Conservation (phyloP, 1,140 invertebrate genomes). For the Paraescarpia echinospica region DNA sequence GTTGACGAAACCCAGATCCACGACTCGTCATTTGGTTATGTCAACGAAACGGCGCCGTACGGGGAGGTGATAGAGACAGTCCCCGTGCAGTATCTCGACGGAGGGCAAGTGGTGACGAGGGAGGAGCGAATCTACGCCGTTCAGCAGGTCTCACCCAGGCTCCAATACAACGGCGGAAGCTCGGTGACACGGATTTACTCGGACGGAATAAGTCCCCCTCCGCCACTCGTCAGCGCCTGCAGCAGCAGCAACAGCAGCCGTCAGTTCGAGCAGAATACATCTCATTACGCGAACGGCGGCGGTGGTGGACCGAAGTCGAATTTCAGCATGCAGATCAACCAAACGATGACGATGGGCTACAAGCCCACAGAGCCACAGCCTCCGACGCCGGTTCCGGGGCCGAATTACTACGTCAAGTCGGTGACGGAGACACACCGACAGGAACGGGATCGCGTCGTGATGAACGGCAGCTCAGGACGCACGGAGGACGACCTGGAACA, state of each 20-base stretch:
- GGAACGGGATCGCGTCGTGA: constrained; percentile 7
- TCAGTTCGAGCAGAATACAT: constrained; percentile 1
- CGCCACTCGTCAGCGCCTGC: constrained; percentile 12
- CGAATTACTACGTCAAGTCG: background rate
- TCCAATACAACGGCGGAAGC: background rate
- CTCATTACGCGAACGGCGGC: background rate
- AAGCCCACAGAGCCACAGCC: constrained; percentile 12
- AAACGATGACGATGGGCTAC: constrained; percentile 26
- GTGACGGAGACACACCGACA: background rate
- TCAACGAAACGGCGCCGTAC: background rate
- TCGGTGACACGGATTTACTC: background rate
- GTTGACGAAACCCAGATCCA: background rate
- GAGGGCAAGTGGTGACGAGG: background rate
- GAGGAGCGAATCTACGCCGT: constrained; percentile 3
- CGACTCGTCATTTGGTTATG: background rate
- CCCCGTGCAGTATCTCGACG: background rate
- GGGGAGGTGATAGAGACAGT: background rate
- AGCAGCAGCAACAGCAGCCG: constrained; percentile 7
- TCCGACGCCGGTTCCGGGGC: background rate
- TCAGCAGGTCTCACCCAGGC: background rate
- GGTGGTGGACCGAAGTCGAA: background rate
- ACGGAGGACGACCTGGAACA: constrained; percentile 8
- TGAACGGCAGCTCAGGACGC: background rate
- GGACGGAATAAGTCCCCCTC: background rate
- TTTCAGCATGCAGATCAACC: constrained; percentile 21